Percentiles rank a stretch among this genome's conserved stretches.
Conservation (phyloP, 2,888 invertebrate species). For the Sarcophaga rosellei region DNA sequence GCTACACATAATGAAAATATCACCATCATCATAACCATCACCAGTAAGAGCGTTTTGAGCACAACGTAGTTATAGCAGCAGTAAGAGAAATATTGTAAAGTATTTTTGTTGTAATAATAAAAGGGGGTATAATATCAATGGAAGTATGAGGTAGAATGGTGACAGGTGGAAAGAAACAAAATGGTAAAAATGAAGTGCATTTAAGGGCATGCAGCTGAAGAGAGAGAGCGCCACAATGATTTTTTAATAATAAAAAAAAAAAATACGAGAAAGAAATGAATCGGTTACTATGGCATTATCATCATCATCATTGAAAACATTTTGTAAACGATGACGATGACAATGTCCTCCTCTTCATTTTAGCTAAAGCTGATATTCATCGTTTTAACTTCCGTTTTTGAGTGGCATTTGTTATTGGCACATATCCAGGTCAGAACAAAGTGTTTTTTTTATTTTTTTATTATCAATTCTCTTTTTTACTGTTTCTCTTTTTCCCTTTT, state of each 20-base stretch:
- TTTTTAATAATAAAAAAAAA: too few relatives aligned
- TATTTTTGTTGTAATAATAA: constrained; percentile 52
- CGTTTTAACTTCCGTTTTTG: constrained; percentile 62
- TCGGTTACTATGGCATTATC: neutral
- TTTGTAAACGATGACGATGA: constrained; percentile 45
- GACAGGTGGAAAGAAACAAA: constrained; percentile 33
- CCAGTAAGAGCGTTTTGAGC: neutral
- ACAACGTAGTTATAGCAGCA: constrained; percentile 12
- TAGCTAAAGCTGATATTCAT: constrained; percentile 54
- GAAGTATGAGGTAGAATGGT: neutral
- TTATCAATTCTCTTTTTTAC: neutral
- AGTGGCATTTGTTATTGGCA: constrained; percentile 68
- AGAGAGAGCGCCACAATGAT: too few relatives aligned
- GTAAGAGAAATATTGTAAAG: constrained; percentile 49
- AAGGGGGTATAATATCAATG: constrained; percentile 5
- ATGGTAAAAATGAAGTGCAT: constrained; percentile 24
- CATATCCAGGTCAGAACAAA: constrained; percentile 63
- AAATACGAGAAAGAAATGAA: too few relatives aligned
- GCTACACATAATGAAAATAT: neutral
- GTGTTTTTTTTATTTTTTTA: neutral
- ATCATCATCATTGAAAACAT: constrained; percentile 20
- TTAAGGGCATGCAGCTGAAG: neutral
- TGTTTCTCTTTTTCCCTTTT: constrained; percentile 7
- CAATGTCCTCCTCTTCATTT: constrained; percentile 41
- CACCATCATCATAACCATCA: constrained; percentile 21